These are phyloP conservation scores for Phylloscopus trochiloides DNA, from an alignment of 2,113 vertebrate species.

Conservation along the genomic window DNA sequence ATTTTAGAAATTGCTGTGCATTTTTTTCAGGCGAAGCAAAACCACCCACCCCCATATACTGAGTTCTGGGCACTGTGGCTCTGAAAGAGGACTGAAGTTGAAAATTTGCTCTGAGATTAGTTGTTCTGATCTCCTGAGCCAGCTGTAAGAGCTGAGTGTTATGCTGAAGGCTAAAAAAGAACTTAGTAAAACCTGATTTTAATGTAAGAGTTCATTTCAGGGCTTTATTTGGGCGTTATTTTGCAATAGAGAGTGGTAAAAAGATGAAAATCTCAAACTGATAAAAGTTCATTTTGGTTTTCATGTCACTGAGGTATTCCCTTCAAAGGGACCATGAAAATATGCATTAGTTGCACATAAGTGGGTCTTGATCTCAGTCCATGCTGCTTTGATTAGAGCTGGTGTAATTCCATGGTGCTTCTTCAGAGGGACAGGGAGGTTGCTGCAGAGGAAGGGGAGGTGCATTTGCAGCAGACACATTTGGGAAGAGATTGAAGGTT, in stretches of 20 bases:
- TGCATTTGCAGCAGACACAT: rapidly evolving
- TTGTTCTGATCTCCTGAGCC: background rate
- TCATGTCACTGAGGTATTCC: background rate
- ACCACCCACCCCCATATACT: rapidly evolving
- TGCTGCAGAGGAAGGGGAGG: background rate
- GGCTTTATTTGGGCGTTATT: background rate
- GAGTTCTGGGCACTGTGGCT: background rate
- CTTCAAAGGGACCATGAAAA: background rate
- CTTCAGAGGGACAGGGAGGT: background rate
- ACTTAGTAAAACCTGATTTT: background rate
- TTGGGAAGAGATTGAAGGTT: background rate
- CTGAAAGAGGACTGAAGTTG: background rate
- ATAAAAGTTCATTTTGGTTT: background rate
- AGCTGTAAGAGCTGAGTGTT: background rate
- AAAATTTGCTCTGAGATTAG: background rate
- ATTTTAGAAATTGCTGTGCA: background rate
- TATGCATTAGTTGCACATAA: background rate
- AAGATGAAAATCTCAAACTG: background rate
- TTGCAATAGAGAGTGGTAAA: background rate
- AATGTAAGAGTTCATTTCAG: background rate
- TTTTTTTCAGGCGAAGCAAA: background rate
- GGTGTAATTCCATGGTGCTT: rapidly evolving
- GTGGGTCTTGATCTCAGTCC: background rate
- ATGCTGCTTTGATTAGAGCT: background rate
- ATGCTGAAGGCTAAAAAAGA: background rate